These are phyloP conservation scores for Dascyllus trimaculatus DNA, from an alignment of 2,113 vertebrate genomes.

Conservation along the genomic window DNA sequence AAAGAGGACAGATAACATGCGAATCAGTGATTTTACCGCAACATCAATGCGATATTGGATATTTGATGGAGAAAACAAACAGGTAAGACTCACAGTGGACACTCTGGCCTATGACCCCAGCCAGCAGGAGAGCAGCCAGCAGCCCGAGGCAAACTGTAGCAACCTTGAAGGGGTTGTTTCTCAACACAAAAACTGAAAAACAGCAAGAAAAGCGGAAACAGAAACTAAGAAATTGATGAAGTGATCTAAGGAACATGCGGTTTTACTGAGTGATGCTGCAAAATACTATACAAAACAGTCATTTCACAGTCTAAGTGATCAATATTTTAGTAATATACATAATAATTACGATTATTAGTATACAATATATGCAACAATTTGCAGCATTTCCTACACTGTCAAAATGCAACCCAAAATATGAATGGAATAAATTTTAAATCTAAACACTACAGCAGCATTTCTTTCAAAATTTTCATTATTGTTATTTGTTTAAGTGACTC, in stretches of 20 bases:
- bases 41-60: neutral
- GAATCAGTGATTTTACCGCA: neutral
- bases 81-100: slow-evolving; percentile 67
- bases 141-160: slow-evolving; percentile 58
- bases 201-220: neutral
- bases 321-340: too few species aligned
- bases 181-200: slow-evolving; percentile 54
- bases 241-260: slow-evolving; percentile 31
- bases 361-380: too few species aligned
- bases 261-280: neutral
- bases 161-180: slow-evolving; percentile 58
- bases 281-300: neutral
- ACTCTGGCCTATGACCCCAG: slow-evolving; percentile 62
- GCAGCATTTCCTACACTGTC: too few species aligned
- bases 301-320: neutral
- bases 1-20: neutral
- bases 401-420: too few species aligned
- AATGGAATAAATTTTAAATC: too few species aligned
- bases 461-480: too few species aligned
- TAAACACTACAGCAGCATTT: too few species aligned
- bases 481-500: too few species aligned
- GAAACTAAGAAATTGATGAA: slow-evolving; percentile 11
- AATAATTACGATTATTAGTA: too few species aligned
- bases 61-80: slow-evolving; percentile 7
- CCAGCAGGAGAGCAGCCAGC: slow-evolving; percentile 66